Base-by-base conservation (phyloP, 2,888 invertebrate species). In the Nemoura dubitans region DNA sequence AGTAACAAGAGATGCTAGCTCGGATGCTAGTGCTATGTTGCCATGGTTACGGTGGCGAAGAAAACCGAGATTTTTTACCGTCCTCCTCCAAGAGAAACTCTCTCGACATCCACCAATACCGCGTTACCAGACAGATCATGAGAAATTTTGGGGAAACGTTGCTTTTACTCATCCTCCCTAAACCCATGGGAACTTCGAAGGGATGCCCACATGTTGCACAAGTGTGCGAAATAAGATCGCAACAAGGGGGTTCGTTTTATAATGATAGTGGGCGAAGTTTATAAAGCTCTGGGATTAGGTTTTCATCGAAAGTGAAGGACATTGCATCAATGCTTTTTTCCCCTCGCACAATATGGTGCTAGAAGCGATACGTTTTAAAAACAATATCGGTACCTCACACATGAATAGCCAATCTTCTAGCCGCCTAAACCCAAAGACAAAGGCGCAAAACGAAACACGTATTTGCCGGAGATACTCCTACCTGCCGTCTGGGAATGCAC, bases 1-100 rank as follows among this genome's bases (percentile, higher is more conserved):
- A 21, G 25, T 83, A 30, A 28, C 59, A 59, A 42, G 59, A 76
- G 26, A 30, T 29, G 86, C 76, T 59, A 59, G 59, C 59, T 59
- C 6, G 85, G n/a, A n/a, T n/a, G n/a, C n/a, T n/a, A n/a, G 85
- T 85, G 85, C 87, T 25, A 42, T 29, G 87, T 87, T 87, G 87
- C 87, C 85, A 87, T 27, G 42, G 81, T 80, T 59, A 59, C 14
- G 59, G 59, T 21, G 59, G 59, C 14, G 59, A 59, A 21, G 59
- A 59, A 3, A 21, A 59, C 59, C 59, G 59, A 59, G 59, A 59
- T 59, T 59, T 59, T 59, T 59, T 59, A 59, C 86, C 42, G 25
- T 83, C 84, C 28, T 42, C 77, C n/a, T 25, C 59, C 78, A 7
- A 78, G 78, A 10, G 78, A 28, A 28, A 29, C 29, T 78, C 78